These are phyloP conservation scores for Muscidifurax raptorellus DNA, from an alignment of 1,140 invertebrate species.

Conservation along the genomic window DNA sequence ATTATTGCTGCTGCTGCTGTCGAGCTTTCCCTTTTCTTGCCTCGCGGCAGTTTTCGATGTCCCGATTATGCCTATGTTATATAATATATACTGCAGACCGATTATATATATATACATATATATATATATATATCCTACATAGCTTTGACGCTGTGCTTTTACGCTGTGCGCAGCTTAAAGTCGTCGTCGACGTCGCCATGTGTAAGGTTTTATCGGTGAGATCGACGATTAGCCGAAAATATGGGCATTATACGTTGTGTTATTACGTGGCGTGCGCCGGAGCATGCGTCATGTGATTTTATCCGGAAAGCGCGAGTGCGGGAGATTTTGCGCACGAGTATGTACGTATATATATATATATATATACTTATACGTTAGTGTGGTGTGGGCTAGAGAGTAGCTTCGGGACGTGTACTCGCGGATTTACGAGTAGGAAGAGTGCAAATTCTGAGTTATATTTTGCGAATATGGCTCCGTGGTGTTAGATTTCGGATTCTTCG, in stretches of 20 bases:
- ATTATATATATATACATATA: not conserved
- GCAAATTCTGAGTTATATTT: not conserved
- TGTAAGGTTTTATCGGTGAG: not conserved
- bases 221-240: not conserved
- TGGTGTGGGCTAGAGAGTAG: not conserved
- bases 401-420: not conserved
- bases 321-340: not conserved
- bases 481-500: too few species aligned
- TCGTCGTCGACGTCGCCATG: too few species aligned
- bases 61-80: too few species aligned
- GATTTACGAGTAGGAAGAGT: not conserved
- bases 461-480: too few species aligned
- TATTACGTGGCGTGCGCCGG: not conserved
- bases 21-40: not conserved
- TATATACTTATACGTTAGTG: too few species aligned
- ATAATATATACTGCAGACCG: not conserved
- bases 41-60: too few species aligned
- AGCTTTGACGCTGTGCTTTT: too few species aligned
- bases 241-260: not conserved
- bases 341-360: not conserved
- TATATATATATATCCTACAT: not conserved
- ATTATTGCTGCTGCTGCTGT: not conserved
- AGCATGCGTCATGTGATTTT: slow-evolving; percentile 1
- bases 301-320: not conserved
- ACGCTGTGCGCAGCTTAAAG: too few species aligned